A percentile compares a stretch with the other conserved stretches of the same genome.
Evolutionary conservation across 2,797 vertebrate species (phyloP).

Genomic region (Enteromius afrohamiltoni): DNA sequence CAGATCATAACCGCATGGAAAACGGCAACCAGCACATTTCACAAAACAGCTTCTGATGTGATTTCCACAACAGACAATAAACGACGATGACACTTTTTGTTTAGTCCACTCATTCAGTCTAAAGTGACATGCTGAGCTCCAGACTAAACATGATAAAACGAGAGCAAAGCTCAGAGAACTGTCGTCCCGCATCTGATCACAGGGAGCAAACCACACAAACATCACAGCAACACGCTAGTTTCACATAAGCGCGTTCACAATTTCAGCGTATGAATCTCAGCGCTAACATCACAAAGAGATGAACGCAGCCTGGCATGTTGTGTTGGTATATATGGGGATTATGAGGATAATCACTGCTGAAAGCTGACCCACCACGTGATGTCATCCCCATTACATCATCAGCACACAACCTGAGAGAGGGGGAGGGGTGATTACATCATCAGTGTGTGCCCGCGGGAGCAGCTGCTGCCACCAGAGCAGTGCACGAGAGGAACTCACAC

Average conservation of each 20-base stretch:
- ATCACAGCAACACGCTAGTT: too few species aligned
- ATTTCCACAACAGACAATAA: background rate
- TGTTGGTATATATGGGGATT: background rate
- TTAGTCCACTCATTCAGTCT: too few species aligned
- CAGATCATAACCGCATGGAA: background rate
- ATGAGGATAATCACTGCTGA: slow-evolving; percentile 36
- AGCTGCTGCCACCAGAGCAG: slow-evolving; percentile 44
- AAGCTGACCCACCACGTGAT: slow-evolving; percentile 35
- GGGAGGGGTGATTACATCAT: slow-evolving; percentile 39
- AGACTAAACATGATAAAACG: background rate
- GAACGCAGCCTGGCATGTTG: background rate
- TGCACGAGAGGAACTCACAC: background rate
- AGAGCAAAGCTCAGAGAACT: background rate
- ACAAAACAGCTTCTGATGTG: background rate
- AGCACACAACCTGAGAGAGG: slow-evolving; percentile 9
- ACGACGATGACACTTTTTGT: background rate
- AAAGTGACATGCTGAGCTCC: background rate
- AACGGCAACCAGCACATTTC: background rate
- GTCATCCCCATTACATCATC: slow-evolving; percentile 40
- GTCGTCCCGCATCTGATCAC: background rate
- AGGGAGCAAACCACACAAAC: background rate
- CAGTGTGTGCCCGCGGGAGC: slow-evolving; percentile 24
- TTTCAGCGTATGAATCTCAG: background rate
- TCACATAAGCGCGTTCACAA: background rate
- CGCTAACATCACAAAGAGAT: background rate